phyloP scores from a whole-genome alignment of 2,797 vertebrate species.

The Scolopax bukidnonensis region DNA sequence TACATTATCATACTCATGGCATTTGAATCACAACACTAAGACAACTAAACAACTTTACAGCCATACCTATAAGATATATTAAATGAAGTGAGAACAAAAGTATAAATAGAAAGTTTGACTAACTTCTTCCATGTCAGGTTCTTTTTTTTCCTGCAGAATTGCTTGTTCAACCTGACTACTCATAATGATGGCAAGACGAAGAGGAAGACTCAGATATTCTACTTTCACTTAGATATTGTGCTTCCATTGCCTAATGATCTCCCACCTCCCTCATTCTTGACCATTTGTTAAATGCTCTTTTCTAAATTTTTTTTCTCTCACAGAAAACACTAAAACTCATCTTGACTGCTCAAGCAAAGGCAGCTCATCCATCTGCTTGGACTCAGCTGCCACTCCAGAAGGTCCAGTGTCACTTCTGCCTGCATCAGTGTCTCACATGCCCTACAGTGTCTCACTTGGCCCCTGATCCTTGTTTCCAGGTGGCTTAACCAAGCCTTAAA shows the following conservation, averaged over 20 bases:
- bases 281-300: not conserved
- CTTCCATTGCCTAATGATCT: not conserved
- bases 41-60: conserved; percentile 31
- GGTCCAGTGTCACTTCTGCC: not conserved
- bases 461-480: not conserved
- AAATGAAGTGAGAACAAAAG: conserved; percentile 11
- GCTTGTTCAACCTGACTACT: not conserved
- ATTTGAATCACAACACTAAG: conserved; percentile 26
- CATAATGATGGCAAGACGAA: not conserved
- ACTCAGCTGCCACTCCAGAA: not conserved
- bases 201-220: not conserved
- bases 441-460: not conserved
- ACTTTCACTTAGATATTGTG: not conserved
- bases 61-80: not conserved
- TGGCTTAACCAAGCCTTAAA: not conserved
- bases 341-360: not conserved
- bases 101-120: not conserved
- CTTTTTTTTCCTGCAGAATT: not conserved
- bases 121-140: not conserved
- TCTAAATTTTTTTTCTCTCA: not conserved
- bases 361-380: not conserved
- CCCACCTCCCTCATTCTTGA: not conserved
- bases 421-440: accelerated
- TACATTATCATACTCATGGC: not conserved
- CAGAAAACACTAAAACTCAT: not conserved